phyloP scores from a whole-genome alignment of 2,113 vertebrate species.

The Cebidichthys violaceus region DNA sequence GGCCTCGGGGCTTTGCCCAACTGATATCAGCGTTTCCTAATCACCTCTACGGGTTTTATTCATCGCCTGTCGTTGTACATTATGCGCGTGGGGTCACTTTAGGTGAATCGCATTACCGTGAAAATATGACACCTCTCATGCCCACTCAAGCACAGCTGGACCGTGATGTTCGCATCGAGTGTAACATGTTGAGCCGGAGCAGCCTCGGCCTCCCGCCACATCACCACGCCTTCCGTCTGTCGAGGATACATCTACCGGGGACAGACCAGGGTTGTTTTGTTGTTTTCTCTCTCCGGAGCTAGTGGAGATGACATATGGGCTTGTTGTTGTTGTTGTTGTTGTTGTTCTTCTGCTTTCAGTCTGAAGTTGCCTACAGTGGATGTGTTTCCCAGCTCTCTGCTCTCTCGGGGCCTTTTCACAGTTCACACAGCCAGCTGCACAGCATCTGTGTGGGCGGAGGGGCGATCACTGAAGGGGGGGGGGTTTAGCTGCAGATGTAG shows the following conservation, averaged over 20 bases:
- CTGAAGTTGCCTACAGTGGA: conserved; percentile 47
- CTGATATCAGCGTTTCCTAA: neutral
- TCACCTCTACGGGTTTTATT: neutral
- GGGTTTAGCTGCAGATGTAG: conserved; percentile 14
- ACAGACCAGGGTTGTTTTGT: conserved; percentile 45
- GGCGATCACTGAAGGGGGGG: neutral
- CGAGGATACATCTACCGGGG: conserved; percentile 29
- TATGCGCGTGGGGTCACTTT: conserved; percentile 19
- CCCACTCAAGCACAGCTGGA: neutral
- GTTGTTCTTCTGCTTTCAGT: conserved; percentile 49
- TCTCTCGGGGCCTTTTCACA: conserved; percentile 50
- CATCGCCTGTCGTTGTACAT: neutral
- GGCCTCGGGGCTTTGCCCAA: neutral
- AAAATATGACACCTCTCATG: too few relatives aligned
- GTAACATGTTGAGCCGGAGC: conserved; percentile 12
- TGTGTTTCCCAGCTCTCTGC: conserved; percentile 32
- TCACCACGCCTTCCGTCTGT: conserved; percentile 43
- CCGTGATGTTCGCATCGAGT: conserved; percentile 4
- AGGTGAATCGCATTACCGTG: conserved; percentile 5
- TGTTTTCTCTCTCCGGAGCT: conserved; percentile 13
- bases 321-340: conserved; percentile 43
- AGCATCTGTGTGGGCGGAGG: conserved; percentile 48
- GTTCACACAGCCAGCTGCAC: conserved; percentile 65
- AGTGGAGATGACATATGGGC: conserved; percentile 38
- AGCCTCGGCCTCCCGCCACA: too few relatives aligned